Base-by-base conservation (phyloP, 1,140 invertebrate genomes). In the Brachionus manjavacas region DNA sequence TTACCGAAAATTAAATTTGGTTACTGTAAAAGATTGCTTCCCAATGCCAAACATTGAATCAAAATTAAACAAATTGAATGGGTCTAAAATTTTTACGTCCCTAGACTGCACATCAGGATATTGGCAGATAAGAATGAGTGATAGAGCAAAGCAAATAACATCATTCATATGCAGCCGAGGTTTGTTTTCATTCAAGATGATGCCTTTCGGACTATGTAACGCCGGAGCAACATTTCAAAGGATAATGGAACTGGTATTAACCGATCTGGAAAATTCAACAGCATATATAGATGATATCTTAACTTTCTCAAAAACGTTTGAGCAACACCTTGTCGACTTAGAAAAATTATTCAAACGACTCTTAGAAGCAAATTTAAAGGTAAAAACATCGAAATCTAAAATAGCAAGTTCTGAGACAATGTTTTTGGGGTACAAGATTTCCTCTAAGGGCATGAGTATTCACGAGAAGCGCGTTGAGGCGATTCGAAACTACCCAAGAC, bases 281-380 rank as follows among this genome's bases (percentile, higher is more conserved):
- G 79, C 89, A 0, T 92, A 91, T 79, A 66, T 92, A 0, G 91
- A 92, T 85, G 91, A 92, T 80, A 87, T 91, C 3, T 85, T 92
- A 1, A 85, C 91, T 8, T 87, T 87, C 41, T 86, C 85, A 4
- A 83, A 85, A 6, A 87, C 85, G 6, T 87, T 87, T 72, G 87
- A 90, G 7, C 86, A 89, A 8, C 91, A 92, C 85, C 60, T 91
- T 0, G 39, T 79, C 16, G 76, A 89, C 35, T 46, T 91, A 0
- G 28, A 81, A 20, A 78, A 86, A 49, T 86, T 92, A 4, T 87
- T 91, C 6, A 66, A 87, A 28, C 85, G 87, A 52, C 85, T 91
- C 4, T 74, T 76, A 25, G 80, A 86, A 49, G 41, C 41, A 41
- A 78, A 78, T 25, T 8, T 79, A 31, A 79, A 79, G 41, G 8